phyloP scores from a whole-genome alignment of 2,797 vertebrate genomes.

The Ptychadena robeensis region DNA sequence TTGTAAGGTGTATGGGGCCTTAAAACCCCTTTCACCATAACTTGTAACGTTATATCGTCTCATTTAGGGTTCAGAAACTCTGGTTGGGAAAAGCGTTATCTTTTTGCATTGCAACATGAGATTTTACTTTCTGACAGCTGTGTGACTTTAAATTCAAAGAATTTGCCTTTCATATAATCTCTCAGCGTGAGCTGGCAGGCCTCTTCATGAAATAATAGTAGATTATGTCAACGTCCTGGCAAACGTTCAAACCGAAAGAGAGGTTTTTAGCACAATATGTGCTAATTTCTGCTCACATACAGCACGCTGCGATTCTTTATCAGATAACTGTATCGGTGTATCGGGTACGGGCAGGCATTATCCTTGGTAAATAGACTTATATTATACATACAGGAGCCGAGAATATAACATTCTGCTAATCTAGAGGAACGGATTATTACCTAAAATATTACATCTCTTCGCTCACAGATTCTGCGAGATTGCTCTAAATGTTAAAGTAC shows the following conservation, averaged over 20 bases:
- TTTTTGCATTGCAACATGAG: no score
- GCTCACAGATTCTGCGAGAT: conserved; percentile 9
- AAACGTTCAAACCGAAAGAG: not conserved
- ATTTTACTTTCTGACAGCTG: not conserved
- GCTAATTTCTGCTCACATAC: not conserved
- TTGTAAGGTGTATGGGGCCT: no score
- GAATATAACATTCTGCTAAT: not conserved
- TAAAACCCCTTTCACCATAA: no score
- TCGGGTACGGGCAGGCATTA: not conserved
- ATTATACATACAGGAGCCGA: not conserved
- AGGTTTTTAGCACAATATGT: not conserved
- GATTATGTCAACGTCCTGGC: conserved; percentile 1
- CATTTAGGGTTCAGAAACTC: not conserved
- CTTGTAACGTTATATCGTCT: no score
- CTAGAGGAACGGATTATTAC: conserved; percentile 12
- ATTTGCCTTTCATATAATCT: not conserved
- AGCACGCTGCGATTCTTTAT: not conserved
- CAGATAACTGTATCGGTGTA: not conserved
- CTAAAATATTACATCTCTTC: conserved; percentile 20
- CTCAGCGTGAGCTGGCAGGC: not conserved
- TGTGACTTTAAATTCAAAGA: not conserved
- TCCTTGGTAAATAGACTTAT: not conserved
- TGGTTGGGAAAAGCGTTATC: no score
- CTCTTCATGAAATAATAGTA: not conserved
- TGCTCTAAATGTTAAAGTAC: conserved; percentile 18